Base-by-base conservation (phyloP, 2,797 vertebrate species). In the Labeo calbasu region DNA sequence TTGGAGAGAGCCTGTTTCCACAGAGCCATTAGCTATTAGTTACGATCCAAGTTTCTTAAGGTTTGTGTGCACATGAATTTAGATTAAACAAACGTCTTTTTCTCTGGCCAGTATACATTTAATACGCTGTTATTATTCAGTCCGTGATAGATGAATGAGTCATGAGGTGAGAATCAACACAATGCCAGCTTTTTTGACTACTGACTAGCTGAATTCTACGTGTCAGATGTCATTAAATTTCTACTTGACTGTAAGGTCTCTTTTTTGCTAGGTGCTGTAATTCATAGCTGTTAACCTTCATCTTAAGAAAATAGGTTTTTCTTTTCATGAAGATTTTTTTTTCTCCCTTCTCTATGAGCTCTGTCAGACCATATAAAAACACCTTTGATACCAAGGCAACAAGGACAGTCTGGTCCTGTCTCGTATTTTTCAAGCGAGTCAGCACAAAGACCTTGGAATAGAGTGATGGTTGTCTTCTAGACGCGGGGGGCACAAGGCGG, bases 391-490 rank as follows among this genome's bases (percentile, higher is more conserved):
- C 89, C 90, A 83, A 84, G 85, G 82, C 88, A 89, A 88, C 86
- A 79, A 71, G 72, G 87, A 88, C 91, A 90, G 89, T 89, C 90
- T 91, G 88, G 72, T 90, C 88, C 90, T 59, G 2, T 43, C 86
- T 91, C 76, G 86, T 81, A 66, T 92, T 88, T 90, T 87, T 89
- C 89, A 85, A 87, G 75, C 84, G 88, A 90, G 90, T 90, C 63
- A 75, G 65, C 88, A 88, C 85, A 89, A 90, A 91, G 92, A 92
- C 91, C 92, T 93, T 93, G 91, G 89, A 89, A 85, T 86, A 81
- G 88, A 92, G 89, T 91, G 91, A 94, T 92, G 91, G 91, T 91
- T 88, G 89, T 89, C 69, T 63, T 87, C 87, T 90, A 91, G 89
- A 93, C 89, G 90, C 88, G 90, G 87, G 91, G 91, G 91, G 46